Evolutionary conservation across 37 sponge, comb jelly and placozoan genomes (phyloP).

Genomic region (Aplysina aerophoba): DNA sequence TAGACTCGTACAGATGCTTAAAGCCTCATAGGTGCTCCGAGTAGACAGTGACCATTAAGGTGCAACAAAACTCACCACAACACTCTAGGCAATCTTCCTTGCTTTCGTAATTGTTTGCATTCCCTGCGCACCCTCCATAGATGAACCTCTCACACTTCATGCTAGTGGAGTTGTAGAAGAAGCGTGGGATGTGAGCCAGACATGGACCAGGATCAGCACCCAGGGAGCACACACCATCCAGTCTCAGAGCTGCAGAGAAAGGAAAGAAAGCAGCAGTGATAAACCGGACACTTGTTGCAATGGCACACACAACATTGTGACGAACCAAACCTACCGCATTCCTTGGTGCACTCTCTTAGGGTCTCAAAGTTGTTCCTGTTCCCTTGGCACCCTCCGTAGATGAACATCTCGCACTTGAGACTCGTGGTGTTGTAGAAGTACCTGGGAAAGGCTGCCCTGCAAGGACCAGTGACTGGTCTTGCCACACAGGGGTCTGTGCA

Average conservation of each 20-base stretch:
- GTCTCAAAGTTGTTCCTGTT: conserved; percentile 22
- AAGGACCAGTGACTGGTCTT: conserved; percentile 5
- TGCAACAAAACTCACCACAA: not conserved
- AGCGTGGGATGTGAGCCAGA: not conserved
- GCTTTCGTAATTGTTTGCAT: not conserved
- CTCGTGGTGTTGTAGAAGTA: conserved; percentile 10
- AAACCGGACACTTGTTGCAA: too few species aligned
- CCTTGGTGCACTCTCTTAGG: not conserved
- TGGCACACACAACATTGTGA: not conserved
- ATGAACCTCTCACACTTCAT: not conserved
- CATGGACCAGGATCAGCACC: not conserved
- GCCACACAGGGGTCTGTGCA: not conserved
- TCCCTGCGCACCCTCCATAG: conserved; percentile 47
- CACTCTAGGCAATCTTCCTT: not conserved
- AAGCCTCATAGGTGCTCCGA: too few species aligned
- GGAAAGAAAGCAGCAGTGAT: too few species aligned
- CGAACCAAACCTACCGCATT: conserved; percentile 3
- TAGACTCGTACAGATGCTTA: too few species aligned
- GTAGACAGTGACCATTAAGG: too few species aligned
- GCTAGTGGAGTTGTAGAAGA: conserved; percentile 14
- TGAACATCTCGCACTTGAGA: conserved; percentile 6
- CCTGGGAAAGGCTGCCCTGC: not conserved
- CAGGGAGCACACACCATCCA: not conserved
- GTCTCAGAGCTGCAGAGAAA: not conserved
- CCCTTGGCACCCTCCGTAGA: conserved; percentile 21